Evolutionary conservation across 2,888 invertebrate genomes (phyloP).

Genomic region (Ethmia dodecea): DNA sequence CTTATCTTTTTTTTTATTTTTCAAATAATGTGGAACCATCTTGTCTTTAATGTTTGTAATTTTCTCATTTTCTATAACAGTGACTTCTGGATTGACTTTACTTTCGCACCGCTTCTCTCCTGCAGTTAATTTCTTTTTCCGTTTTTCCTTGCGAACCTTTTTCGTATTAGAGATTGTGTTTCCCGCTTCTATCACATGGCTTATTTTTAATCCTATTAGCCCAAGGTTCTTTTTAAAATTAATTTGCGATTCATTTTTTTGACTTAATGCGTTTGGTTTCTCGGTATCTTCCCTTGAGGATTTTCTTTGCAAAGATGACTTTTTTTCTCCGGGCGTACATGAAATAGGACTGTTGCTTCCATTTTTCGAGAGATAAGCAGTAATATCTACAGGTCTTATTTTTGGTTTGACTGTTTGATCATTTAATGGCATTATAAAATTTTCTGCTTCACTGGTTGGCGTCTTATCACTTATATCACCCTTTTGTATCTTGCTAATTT

Average conservation of each 20-base stretch:
- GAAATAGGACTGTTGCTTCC: background rate
- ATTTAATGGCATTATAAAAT: background rate
- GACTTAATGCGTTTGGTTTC: background rate
- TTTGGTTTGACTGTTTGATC: slow-evolving; percentile 2
- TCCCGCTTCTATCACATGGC: no score
- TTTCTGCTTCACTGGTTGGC: background rate
- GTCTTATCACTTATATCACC: background rate
- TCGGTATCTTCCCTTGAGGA: background rate
- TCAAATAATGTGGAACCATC: no score
- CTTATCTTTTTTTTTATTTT: no score
- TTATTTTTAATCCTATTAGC: slow-evolving; percentile 37
- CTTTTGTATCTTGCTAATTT: no score
- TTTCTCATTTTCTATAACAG: no score
- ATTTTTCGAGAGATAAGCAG: background rate
- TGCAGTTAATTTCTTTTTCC: no score
- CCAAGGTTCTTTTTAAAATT: slow-evolving; percentile 40
- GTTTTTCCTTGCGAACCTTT: background rate
- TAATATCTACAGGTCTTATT: slow-evolving; percentile 10
- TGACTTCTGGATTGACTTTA: no score
- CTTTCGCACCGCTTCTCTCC: no score
- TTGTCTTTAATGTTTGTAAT: no score
- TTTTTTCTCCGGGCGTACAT: no score
- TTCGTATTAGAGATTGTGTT: background rate
- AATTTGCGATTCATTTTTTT: slow-evolving; percentile 21
- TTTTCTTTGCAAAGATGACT: slow-evolving; percentile 3